A percentile compares a stretch with the other conserved stretches of the same genome.
These are phyloP conservation scores for Ochropleura leucogaster DNA, from an alignment of 2,888 invertebrate genomes.

Conservation along the genomic window DNA sequence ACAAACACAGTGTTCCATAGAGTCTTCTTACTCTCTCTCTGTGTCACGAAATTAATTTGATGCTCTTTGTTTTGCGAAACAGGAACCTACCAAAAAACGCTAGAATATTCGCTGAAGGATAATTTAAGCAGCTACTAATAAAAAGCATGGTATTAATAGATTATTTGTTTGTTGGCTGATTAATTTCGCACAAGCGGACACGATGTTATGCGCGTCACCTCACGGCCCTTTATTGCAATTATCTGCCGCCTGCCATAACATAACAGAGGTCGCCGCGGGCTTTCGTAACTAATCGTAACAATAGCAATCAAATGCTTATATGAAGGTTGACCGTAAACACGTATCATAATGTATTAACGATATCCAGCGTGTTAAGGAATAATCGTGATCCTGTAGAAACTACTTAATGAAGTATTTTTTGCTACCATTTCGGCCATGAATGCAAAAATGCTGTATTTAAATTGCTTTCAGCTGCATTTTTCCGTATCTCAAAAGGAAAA, in stretches of 20 bases:
- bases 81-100: neutral
- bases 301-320: slow-evolving; percentile 56
- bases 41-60: no score
- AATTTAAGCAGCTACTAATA: slow-evolving; percentile 16
- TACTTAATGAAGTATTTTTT: neutral
- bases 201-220: slow-evolving; percentile 29
- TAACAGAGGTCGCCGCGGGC: slow-evolving; percentile 50
- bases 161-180: slow-evolving; percentile 26
- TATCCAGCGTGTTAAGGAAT: neutral
- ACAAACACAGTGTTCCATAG: no score
- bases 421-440: neutral
- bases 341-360: slow-evolving; percentile 23
- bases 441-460: neutral
- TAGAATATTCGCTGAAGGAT: slow-evolving; percentile 22
- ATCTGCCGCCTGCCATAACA: slow-evolving; percentile 36
- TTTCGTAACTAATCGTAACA: slow-evolving; percentile 57
- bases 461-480: neutral
- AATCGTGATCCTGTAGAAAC: slow-evolving; percentile 1
- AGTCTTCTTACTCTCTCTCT: no score
- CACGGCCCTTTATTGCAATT: slow-evolving; percentile 60
- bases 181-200: slow-evolving; percentile 43
- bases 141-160: neutral
- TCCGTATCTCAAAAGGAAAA: no score
- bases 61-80: no score
- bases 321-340: slow-evolving; percentile 49